Conservation (phyloP, 2,113 vertebrate genomes). For the Procavia capensis region DNA sequence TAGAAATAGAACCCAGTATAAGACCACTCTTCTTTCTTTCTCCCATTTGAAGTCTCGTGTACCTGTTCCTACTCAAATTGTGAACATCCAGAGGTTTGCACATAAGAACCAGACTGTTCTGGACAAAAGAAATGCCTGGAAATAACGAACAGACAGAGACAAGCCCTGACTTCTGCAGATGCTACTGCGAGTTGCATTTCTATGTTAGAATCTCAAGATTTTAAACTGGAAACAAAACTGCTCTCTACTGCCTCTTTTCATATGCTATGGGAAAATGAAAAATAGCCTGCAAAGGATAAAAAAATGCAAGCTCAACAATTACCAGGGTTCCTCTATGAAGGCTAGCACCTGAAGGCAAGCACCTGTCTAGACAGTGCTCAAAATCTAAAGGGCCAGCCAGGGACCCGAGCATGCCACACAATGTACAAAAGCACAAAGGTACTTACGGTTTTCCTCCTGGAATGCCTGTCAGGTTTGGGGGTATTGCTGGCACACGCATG, state of each 20-base stretch:
- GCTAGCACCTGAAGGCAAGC: conserved; percentile 61
- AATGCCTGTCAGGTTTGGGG: conserved; percentile 92
- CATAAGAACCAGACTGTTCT: conserved; percentile 68
- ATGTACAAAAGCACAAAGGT: neutral
- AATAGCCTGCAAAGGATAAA: conserved; percentile 49
- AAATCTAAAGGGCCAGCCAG: conserved; percentile 6
- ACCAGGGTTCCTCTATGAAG: neutral
- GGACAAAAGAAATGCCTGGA: conserved; percentile 71
- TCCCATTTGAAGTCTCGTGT: conserved; percentile 69
- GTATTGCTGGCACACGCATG: conserved; percentile 92
- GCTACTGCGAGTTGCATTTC: conserved; percentile 62
- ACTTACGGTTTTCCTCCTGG: conserved; percentile 94
- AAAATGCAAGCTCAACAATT: neutral
- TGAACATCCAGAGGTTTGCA: conserved; percentile 70
- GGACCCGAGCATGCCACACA: neutral
- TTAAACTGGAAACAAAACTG: conserved; percentile 55
- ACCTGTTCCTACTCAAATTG: conserved; percentile 60
- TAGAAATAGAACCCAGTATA: conserved; percentile 56
- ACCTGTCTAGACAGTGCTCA: conserved; percentile 36
- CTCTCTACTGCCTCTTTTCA: conserved; percentile 57
- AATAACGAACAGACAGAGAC: conserved; percentile 55
- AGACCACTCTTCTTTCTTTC: conserved; percentile 69
- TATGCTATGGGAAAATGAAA: conserved; percentile 70
- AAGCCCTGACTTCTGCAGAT: conserved; percentile 62
- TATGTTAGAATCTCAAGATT: conserved; percentile 45